Percentiles rank a stretch among this genome's conserved stretches.
Conservation (phyloP, 1,140 invertebrate species). For the Coboldia fuscipes region DNA sequence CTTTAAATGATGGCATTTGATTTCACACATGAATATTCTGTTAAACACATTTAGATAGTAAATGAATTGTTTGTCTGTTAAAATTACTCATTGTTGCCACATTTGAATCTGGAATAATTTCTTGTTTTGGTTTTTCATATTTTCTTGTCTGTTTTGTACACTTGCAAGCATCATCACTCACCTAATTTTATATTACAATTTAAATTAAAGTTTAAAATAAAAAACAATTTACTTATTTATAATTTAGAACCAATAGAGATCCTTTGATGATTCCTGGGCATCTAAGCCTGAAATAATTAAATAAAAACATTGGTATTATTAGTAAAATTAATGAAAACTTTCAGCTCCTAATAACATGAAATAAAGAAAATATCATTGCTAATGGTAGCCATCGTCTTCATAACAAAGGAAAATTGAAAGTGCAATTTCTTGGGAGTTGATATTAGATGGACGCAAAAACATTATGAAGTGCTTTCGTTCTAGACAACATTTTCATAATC, state of each 20-base stretch:
- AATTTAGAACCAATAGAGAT: slow-evolving; percentile 2
- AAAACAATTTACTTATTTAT: not conserved
- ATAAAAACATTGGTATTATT: not conserved
- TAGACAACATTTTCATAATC: not conserved
- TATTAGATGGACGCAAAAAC: not conserved
- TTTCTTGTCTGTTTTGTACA: too few relatives aligned
- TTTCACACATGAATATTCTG: too few relatives aligned
- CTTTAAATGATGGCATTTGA: too few relatives aligned
- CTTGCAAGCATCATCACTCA: too few relatives aligned
- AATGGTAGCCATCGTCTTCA: not conserved
- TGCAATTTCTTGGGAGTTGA: not conserved
- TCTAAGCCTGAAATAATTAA: slow-evolving; percentile 1
- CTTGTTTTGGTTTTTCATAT: too few relatives aligned
- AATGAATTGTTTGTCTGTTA: too few relatives aligned
- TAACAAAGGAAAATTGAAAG: not conserved
- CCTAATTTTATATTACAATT: too few relatives aligned
- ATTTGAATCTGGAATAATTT: too few relatives aligned
- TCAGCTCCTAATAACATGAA: not conserved
- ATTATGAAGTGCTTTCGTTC: not conserved
- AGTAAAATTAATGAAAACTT: not conserved
- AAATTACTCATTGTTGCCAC: too few relatives aligned
- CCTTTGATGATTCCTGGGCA: slow-evolving; percentile 2
- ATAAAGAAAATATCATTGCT: too few relatives aligned
- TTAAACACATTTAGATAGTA: too few relatives aligned
- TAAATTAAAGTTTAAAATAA: not conserved